Conservation (phyloP, 1,140 invertebrate genomes). For the Yoshiicerus persimilis region DNA sequence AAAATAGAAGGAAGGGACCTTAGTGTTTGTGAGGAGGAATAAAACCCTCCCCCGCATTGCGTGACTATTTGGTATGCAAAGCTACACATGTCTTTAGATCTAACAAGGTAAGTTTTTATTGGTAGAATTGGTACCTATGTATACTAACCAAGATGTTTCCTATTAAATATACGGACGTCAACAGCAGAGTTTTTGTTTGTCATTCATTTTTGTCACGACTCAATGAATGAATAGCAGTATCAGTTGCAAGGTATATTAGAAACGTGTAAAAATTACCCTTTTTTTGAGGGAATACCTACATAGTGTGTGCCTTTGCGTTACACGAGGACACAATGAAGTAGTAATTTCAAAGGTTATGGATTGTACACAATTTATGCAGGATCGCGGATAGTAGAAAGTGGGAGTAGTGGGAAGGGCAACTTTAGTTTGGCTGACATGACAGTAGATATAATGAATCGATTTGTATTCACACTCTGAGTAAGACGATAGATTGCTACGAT, state of each 20-base stretch:
- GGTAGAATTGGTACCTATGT: too few species aligned
- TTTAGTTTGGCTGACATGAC: not conserved
- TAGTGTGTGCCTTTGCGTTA: too few species aligned
- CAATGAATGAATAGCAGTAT: not conserved
- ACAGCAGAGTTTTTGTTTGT: not conserved
- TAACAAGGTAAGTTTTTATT: too few species aligned
- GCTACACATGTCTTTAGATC: too few species aligned
- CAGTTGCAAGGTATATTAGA: not conserved
- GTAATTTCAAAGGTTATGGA: not conserved
- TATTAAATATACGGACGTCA: too few species aligned
- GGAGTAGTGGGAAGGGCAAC: not conserved
- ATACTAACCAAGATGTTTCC: too few species aligned
- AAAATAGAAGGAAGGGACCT: too few species aligned
- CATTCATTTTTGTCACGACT: not conserved
- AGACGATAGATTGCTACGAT: slow-evolving; percentile 38
- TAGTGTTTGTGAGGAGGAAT: too few species aligned
- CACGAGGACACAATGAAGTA: too few species aligned
- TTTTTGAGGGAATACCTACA: not conserved
- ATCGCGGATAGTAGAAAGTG: not conserved
- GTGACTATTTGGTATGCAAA: too few species aligned
- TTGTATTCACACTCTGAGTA: slow-evolving; percentile 41
- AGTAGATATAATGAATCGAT: slow-evolving; percentile 39
- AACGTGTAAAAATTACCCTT: not conserved
- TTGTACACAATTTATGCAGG: not conserved
- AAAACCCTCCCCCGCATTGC: too few species aligned